phyloP scores from a whole-genome alignment of 2,888 invertebrate genomes.

The Noctua fimbriata region DNA sequence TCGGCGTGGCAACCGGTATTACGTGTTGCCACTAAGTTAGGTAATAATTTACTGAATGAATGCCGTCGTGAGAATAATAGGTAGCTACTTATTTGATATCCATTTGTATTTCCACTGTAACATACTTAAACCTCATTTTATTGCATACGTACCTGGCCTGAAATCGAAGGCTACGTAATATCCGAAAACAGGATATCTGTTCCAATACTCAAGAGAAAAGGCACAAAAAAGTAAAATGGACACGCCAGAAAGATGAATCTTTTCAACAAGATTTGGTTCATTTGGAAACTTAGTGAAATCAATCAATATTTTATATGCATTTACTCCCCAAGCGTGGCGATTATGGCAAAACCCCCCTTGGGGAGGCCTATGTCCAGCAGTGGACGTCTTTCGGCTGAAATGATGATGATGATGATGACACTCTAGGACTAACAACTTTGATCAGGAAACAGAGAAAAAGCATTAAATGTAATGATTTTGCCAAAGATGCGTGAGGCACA shows the following conservation, averaged over 20 bases:
- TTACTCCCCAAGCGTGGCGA: no score
- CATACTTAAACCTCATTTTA: conserved; percentile 22
- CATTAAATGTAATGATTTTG: background rate
- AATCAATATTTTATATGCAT: conserved; percentile 1
- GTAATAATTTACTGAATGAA: conserved; percentile 76
- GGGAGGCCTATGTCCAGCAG: no score
- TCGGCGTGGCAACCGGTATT: conserved; percentile 70
- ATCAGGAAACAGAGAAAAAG: background rate
- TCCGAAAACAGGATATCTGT: conserved; percentile 1
- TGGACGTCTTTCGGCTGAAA: no score
- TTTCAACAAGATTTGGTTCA: conserved; percentile 2
- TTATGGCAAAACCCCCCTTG: no score
- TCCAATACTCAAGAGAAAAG: background rate
- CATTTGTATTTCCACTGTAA: conserved; percentile 31
- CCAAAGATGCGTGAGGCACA: background rate
- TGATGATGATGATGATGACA: no score
- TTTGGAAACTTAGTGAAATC: background rate
- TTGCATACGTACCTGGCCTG: background rate
- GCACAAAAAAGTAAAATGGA: background rate
- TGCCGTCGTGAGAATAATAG: conserved; percentile 71
- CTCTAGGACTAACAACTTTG: background rate
- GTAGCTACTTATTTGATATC: conserved; percentile 38
- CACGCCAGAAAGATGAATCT: background rate
- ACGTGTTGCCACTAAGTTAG: conserved; percentile 71
- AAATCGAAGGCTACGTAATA: background rate